Base-by-base conservation (phyloP, 1,140 invertebrate species). In the Zophobas atratus region DNA sequence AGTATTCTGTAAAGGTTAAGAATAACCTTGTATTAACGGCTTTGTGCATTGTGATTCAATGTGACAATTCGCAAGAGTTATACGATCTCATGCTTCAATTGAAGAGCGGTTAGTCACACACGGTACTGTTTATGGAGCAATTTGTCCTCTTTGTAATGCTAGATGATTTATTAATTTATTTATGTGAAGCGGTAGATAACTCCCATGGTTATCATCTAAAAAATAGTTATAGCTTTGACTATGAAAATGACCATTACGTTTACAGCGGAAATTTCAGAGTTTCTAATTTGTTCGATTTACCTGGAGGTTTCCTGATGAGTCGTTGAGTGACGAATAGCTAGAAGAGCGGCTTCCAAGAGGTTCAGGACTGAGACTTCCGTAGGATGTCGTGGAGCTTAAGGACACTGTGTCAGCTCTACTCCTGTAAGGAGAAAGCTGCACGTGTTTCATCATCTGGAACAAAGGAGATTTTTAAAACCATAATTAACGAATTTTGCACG, bases 401-500 rank as follows among this genome's bases (percentile, higher is more conserved):
- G 93, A 95, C 73, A 95, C 90, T 75, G 94, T 94, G 88, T 96
- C 94, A 63, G 93, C 92, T 84, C 93, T 91, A 80, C 91, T 92
- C 86, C 93, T 90, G 88, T 94, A 92, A 78, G 94, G 94, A 80
- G 94, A 94, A 86, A 95, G 91, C 87, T 94, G 94, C 87, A 96
- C 94, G 93, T 96, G 94, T 88, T 96, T 96, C 90, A 96, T 89
- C 95, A 96, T 96, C 87, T 90, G 88, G 6, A 89, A 84, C 60
- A 76, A 80, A 20, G 56, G 48, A 60, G 6, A 49, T 67, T 36
- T 2, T n/a, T 20, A 72, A 8, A 72, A 49, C 6, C 35, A 33
- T 71, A 55, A n/a, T 55, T 55, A 32, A n/a, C 33, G 53, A 60
- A 36, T 60, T 39, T 60, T 36, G 56, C 56, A 60, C 56, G 36